Evolutionary conservation across 2,797 vertebrate species (phyloP), one percentile per base, ranked within the genome.

Genomic region (Labroides dimidiatus): DNA sequence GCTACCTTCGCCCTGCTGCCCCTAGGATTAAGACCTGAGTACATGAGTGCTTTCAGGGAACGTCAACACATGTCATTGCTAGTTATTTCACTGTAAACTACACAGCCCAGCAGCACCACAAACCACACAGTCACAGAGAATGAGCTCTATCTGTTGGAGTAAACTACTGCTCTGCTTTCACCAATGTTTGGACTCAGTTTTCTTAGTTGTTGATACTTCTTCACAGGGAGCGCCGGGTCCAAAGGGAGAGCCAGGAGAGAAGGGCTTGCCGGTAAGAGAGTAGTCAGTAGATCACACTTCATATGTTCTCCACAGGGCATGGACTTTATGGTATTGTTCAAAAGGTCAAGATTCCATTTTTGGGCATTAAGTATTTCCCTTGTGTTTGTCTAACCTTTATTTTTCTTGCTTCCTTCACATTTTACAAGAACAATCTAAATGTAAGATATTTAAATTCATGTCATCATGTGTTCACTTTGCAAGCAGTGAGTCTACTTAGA

Each of bases 221-320:
- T 88, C 51, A 66, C 88, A 98, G 97, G 97, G 97, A 53, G 76
- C 91, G 48, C 91, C 93, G 2, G 97, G 97, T 63, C 92, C 91
- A 56, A 96, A 95, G 91, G 97, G 97, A 74, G 94, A 98, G 78
- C 94, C 95, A 0, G 97, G 97, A 51, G 95, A 96, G 67, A 97
- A 95, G 91, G 96, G 95, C 68, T 93, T 95, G 53, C 97, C 96
- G 96, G 97, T 99, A 96, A 96, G 96, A 76, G 37, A 39, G 59
- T 59, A 77, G 75, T 55, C 67, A 44, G 70, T 69, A 33, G 19
- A 39, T 39, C 37, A 39, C 3, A 4, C 69, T 77, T 49, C 48
- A 58, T 12, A 37, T 2, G 16, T 24, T 50, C 14, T 44, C 53
- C 14, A 72, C 30, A 51, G 61, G 68, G 53, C 33, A 36, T 51